Conservation (phyloP, 2,797 vertebrate genomes). For the Gymnoscopelus braueri region DNA sequence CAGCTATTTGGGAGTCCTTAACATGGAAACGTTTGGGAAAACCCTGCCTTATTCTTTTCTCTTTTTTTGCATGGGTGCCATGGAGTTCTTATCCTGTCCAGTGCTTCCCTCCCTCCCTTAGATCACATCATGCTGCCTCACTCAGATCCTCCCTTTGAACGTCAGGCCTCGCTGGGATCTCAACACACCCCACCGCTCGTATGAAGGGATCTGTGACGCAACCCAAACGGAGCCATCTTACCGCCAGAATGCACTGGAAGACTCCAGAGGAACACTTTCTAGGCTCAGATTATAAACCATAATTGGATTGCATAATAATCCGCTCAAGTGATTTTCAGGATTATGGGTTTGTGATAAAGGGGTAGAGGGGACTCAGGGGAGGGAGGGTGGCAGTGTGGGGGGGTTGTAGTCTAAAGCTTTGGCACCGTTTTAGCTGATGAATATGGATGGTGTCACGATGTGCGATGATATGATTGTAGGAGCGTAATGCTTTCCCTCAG, state of each 20-base stretch:
- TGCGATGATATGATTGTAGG: constrained; percentile 50
- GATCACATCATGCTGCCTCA: constrained; percentile 10
- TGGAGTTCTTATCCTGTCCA: not conserved
- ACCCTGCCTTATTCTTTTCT: too few relatives aligned
- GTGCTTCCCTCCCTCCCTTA: not conserved
- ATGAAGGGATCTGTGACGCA: constrained; percentile 18
- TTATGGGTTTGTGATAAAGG: constrained; percentile 49
- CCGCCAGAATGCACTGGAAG: constrained; percentile 39
- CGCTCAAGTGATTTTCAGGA: constrained; percentile 74
- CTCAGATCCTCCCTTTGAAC: constrained; percentile 11
- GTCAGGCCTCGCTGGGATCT: not conserved
- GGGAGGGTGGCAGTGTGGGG: not conserved
- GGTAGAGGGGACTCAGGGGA: not conserved
- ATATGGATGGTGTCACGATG: constrained; percentile 51
- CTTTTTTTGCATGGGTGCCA: constrained; percentile 2
- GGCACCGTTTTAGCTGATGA: constrained; percentile 48
- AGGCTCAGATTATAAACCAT: constrained; percentile 67
- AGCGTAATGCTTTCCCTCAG: constrained; percentile 46
- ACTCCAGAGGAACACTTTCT: constrained; percentile 57
- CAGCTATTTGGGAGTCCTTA: too few relatives aligned
- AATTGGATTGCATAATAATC: constrained; percentile 78
- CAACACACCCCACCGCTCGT: constrained; percentile 10
- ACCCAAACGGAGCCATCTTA: constrained; percentile 40
- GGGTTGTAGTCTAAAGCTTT: constrained; percentile 44
- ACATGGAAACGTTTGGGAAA: too few relatives aligned